Conservation (phyloP, 1,140 invertebrate species). For the Drosophila oshimai region DNA sequence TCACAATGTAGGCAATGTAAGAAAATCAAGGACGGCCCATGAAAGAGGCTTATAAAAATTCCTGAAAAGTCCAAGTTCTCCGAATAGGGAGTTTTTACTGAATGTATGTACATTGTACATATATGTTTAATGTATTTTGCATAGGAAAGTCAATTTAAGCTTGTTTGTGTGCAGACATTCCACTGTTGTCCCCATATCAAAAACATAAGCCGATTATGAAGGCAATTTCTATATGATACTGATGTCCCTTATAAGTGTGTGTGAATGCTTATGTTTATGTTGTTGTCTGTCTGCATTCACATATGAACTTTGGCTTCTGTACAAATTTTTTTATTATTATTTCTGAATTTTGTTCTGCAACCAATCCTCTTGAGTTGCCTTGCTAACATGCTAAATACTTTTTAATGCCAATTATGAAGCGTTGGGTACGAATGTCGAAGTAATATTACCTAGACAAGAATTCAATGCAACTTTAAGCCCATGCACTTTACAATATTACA, state of each 20-base stretch:
- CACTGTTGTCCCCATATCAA: slow-evolving; percentile 39
- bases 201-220: slow-evolving; percentile 52
- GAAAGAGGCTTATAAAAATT: slow-evolving; percentile 12
- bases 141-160: slow-evolving; percentile 43
- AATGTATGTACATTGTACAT: neutral
- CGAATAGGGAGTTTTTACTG: neutral
- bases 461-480: neutral
- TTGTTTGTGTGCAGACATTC: slow-evolving; percentile 35
- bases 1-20: neutral
- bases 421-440: neutral
- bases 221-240: slow-evolving; percentile 46
- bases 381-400: slow-evolving; percentile 77
- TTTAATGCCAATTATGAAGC: slow-evolving; percentile 67
- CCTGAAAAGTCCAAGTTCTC: neutral
- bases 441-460: neutral
- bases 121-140: slow-evolving; percentile 31
- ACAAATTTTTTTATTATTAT: slow-evolving; percentile 64
- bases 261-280: slow-evolving; percentile 12
- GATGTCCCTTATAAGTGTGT: slow-evolving; percentile 10
- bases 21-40: neutral
- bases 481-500: no score
- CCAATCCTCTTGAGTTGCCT: slow-evolving; percentile 29
- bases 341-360: slow-evolving; percentile 15
- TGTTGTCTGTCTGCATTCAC: slow-evolving; percentile 11
- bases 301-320: slow-evolving; percentile 56